A percentile compares a stretch with the other conserved stretches of the same genome.
These are phyloP conservation scores for Caenorhabditis afra DNA, from an alignment of 2,888 invertebrate genomes.

Conservation along the genomic window DNA sequence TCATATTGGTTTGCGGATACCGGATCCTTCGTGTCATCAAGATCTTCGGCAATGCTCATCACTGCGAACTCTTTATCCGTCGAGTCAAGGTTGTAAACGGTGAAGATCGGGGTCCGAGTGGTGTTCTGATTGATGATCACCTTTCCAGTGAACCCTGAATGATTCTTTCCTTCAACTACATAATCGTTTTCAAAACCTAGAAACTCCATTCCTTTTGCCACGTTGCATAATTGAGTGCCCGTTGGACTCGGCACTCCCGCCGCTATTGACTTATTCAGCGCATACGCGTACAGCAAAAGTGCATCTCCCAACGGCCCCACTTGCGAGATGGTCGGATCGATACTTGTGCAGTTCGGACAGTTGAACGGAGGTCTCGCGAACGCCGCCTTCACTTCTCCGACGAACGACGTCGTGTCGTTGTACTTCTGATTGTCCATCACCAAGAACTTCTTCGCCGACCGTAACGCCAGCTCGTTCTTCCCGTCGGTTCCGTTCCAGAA, in stretches of 20 bases:
- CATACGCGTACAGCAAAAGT: conserved; percentile 56
- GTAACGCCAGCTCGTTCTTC: conserved; percentile 55
- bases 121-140: conserved; percentile 62
- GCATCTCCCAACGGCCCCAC: conserved; percentile 64
- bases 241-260: conserved; percentile 50
- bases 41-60: conserved; percentile 54
- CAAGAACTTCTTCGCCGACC: conserved; percentile 46
- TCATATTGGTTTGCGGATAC: conserved; percentile 48
- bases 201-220: conserved; percentile 49
- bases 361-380: conserved; percentile 60
- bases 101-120: conserved; percentile 62
- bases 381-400: conserved; percentile 51
- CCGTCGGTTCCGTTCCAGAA: conserved; percentile 64
- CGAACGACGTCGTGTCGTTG: conserved; percentile 53
- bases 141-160: conserved; percentile 62
- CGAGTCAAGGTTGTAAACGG: conserved; percentile 50
- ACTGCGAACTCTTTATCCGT: conserved; percentile 38
- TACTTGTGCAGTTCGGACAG: conserved; percentile 60
- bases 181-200: conserved; percentile 7
- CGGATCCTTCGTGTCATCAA: conserved; percentile 54
- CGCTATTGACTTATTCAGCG: conserved; percentile 52
- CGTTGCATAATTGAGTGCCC: conserved; percentile 50
- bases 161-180: background rate
- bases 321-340: conserved; percentile 46
- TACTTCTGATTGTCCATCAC: conserved; percentile 62